Base-by-base conservation (phyloP, 2,113 vertebrate genomes). In the Nycticryphes semicollaris region DNA sequence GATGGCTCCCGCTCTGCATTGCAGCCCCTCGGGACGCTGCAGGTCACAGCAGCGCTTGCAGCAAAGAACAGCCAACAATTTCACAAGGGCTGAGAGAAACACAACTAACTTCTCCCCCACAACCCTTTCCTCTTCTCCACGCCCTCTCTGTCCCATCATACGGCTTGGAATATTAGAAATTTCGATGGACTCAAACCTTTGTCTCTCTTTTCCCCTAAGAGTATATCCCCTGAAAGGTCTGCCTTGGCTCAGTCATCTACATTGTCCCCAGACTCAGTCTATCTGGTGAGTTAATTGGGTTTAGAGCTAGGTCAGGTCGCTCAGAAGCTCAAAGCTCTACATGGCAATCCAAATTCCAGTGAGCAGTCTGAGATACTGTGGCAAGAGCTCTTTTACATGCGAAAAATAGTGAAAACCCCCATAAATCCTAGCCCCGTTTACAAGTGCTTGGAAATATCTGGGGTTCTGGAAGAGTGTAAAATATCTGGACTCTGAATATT, bases 401-500 rank as follows among this genome's bases (percentile, higher is more conserved):
- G 74, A 50, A 59, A 82, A 89, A 72, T 30, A 56, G 48, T 14
- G 45, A 47, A 47, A 62, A 25, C 4, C 0, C 1, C 10, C 43
- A 72, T 35, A 67, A 93, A 85, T 66, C 50, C 13, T 11, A 24
- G 17, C 53, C 87, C 41, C 13, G 2, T 73, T 84, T 73, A 43
- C 17, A 66, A 80, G 23, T 77, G 27, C 92, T 54, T 68, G 78
- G 54, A 90, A 90, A 79, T 79, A 69, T 19, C 31, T 74, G 63
- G 27, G 33, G 6, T 54, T 94, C 48, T 84, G 92, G 81, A 72
- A 70, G 14, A 73, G 28, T n/a, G 31, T 84, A 69, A 88, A 91
- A 80, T 72, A 37, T 30, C 90, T 78, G 62, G 45, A 84, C 92
- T 72, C 79, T 53, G 51, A 89, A 39, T 86, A 69, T 89, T 84